phyloP scores from a whole-genome alignment of 37 sponge, comb jelly and placozoan genomes.

The Halichondria panicea region DNA sequence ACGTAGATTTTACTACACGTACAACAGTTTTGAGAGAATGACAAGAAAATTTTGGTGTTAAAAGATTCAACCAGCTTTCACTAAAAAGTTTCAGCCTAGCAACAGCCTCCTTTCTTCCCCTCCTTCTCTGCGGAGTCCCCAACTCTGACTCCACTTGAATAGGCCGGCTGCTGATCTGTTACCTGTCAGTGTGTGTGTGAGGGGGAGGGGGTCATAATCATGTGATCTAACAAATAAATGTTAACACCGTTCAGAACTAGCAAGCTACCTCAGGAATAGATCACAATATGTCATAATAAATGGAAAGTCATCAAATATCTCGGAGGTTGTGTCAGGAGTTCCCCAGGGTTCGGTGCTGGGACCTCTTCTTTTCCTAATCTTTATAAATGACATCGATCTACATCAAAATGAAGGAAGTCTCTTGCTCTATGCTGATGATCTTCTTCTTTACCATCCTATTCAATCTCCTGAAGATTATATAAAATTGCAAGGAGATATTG shows the following conservation, averaged over 20 bases:
- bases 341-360: too few species aligned
- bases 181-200: slow-evolving; percentile 1
- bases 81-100: neutral
- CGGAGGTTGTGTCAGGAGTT: too few species aligned
- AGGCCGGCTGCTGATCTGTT: neutral
- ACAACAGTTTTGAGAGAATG: too few species aligned
- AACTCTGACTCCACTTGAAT: slow-evolving; percentile 21
- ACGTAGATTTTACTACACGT: too few species aligned
- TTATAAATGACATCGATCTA: neutral
- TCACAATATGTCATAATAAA: too few species aligned
- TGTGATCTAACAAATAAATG: neutral
- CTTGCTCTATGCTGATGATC: too few species aligned
- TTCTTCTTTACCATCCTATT: too few species aligned
- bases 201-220: neutral
- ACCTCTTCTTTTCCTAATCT: neutral
- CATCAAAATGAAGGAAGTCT: too few species aligned
- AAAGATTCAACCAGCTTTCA: neutral
- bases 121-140: slow-evolving; percentile 6
- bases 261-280: neutral
- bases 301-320: too few species aligned
- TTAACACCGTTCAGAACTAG: neutral
- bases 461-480: too few species aligned
- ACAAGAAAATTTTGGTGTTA: too few species aligned
- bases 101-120: slow-evolving; percentile 10
- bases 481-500: too few species aligned